Evolutionary conservation across 2,113 vertebrate genomes (phyloP).

Genomic region (Salminus brasiliensis): DNA sequence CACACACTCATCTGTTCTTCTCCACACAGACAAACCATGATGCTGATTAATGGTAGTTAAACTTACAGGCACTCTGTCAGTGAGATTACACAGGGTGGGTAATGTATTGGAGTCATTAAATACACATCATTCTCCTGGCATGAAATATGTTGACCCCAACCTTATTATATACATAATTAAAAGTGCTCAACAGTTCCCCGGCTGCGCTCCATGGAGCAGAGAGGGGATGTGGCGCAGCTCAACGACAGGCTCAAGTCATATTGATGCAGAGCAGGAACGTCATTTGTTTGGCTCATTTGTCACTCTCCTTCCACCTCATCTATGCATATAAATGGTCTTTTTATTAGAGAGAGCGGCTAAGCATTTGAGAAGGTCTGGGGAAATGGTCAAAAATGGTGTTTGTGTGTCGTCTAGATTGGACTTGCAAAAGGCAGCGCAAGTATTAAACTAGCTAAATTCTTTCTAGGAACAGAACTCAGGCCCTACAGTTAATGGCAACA

Average conservation of each 20-base stretch:
- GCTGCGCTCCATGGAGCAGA: slow-evolving; percentile 62
- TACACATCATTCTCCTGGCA: slow-evolving; percentile 84
- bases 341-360: slow-evolving; percentile 57
- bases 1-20: slow-evolving; percentile 83
- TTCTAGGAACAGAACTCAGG: background rate
- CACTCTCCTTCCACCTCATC: slow-evolving; percentile 63
- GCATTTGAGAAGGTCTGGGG: background rate
- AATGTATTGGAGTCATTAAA: slow-evolving; percentile 85
- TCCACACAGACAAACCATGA: slow-evolving; percentile 84
- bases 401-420: background rate
- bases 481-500: background rate
- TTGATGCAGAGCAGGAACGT: slow-evolving; percentile 67
- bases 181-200: slow-evolving; percentile 78
- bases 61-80: slow-evolving; percentile 80
- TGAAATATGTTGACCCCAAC: slow-evolving; percentile 87
- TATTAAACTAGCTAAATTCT: background rate
- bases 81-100: slow-evolving; percentile 79
- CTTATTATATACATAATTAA: slow-evolving; percentile 87
- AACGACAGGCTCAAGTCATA: slow-evolving; percentile 71
- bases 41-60: slow-evolving; percentile 81
- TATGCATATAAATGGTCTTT: slow-evolving; percentile 73
- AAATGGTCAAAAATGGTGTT: slow-evolving; percentile 45
- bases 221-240: slow-evolving; percentile 56
- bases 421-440: background rate
- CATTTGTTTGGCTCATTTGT: slow-evolving; percentile 76